Percentiles rank a stretch among this genome's conserved stretches.
These are phyloP conservation scores for Lasioglossum morio DNA, from an alignment of 2,888 invertebrate genomes.

Conservation along the genomic window DNA sequence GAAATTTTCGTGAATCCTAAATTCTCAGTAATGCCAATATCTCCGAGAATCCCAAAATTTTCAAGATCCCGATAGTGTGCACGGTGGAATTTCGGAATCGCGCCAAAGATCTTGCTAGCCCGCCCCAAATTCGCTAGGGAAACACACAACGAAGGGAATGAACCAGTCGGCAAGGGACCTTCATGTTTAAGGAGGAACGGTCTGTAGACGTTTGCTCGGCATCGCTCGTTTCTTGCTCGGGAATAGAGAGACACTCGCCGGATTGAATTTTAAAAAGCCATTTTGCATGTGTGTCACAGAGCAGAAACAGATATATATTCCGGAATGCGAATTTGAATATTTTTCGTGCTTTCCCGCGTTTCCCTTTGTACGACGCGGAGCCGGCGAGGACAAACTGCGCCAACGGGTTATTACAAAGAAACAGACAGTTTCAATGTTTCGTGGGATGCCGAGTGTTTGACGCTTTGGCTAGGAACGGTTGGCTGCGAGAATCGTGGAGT, in stretches of 20 bases:
- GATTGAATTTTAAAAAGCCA: conserved; percentile 55
- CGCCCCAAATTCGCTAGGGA: neutral
- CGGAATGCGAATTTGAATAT: conserved; percentile 43
- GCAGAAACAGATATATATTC: conserved; percentile 37
- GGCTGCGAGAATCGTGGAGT: neutral
- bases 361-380: neutral
- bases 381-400: neutral
- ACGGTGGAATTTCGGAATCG: neutral
- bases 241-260: conserved; percentile 28
- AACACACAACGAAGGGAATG: conserved; percentile 10
- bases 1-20: neutral
- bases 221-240: conserved; percentile 26
- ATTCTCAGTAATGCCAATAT: neutral
- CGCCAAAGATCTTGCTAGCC: neutral
- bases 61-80: neutral
- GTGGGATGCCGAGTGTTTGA: neutral
- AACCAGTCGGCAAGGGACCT: conserved; percentile 11
- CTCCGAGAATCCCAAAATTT: neutral
- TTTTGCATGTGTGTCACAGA: conserved; percentile 38
- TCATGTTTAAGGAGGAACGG: conserved; percentile 20
- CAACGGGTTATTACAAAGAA: conserved; percentile 4
- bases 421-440: conserved; percentile 6
- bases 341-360: conserved; percentile 6
- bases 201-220: conserved; percentile 8
- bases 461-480: neutral